Evolutionary conservation across 2,113 vertebrate species (phyloP).

Genomic region (Heptranchias perlo): DNA sequence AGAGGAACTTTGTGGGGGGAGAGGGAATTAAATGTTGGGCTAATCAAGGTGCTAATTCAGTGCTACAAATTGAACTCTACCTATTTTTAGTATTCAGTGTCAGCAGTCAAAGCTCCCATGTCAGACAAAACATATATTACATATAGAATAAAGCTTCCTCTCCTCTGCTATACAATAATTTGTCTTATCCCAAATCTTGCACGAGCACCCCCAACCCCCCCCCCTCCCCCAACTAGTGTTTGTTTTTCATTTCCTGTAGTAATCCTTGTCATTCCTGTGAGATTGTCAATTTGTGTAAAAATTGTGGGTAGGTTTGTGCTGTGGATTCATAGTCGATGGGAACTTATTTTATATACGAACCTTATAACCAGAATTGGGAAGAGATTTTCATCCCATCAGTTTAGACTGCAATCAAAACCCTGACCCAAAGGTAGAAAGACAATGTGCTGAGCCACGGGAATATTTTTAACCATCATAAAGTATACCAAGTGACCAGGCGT

Average conservation of each 20-base stretch:
- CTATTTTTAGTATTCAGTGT: not conserved
- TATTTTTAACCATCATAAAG: not conserved
- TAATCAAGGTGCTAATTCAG: not conserved
- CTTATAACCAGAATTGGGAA: not conserved
- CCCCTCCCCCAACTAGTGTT: not conserved
- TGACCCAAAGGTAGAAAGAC: not conserved
- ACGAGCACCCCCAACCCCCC: not conserved
- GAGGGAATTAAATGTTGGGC: not conserved
- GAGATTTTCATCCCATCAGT: constrained; percentile 8
- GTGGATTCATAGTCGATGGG: not conserved
- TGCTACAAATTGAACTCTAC: not conserved
- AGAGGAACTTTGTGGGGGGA: not conserved
- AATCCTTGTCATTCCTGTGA: not conserved
- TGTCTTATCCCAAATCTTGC: not conserved
- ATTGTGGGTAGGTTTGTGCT: not conserved
- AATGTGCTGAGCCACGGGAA: constrained; percentile 6
- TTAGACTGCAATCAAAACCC: constrained; percentile 9
- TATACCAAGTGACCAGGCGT: not conserved
- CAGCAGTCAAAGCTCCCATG: not conserved
- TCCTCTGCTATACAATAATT: not conserved
- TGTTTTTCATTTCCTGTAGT: constrained; percentile 15
- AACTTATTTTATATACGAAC: constrained; percentile 23
- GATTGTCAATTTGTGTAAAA: constrained; percentile 12
- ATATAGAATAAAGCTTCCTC: not conserved
- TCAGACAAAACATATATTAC: not conserved